Evolutionary conservation across 2,113 vertebrate genomes (phyloP), one percentile per base, ranked within the genome.

Genomic region (Genyomyrus donnyi): DNA sequence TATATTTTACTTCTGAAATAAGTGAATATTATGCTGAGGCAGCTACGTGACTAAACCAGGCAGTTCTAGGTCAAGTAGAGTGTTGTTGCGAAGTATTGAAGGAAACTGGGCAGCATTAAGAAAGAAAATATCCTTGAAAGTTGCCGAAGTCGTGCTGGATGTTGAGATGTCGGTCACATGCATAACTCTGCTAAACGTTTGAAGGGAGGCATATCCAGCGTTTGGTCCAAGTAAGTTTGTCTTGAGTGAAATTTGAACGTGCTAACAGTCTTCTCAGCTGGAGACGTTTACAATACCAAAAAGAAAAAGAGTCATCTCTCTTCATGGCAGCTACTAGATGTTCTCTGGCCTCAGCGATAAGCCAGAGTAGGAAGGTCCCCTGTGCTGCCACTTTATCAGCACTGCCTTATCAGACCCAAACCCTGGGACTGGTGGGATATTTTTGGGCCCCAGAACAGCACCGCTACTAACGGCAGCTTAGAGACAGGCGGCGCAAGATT

Each of bases 281-380:
- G 70, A 83, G 31, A 83, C 10, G 66, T 92, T 93, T 91, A 90
- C 92, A 92, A 58, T 89, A 62, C 77, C 89, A 84, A 85, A 85
- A 56, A 83, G 24, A 45, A 50, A 50, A 91, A 58, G 45, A 39
- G 35, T 35, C 17, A n/a, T 77, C 66, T 46, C 45, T 46, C 45
- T 46, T 58, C 3, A 50, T 53, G 35, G 50, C 50, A 86, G 83
- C 74, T 88, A 53, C 56, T 88, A 80, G 91, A 66, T 70, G 19
- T 58, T 21, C 52, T 89, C 17, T 85, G 80, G 49, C 50, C 50
- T 35, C 27, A 17, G 50, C 11, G 27, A 56, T 53, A 56, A 48
- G 85, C 45, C 48, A 46, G 83, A 10, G 8, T 5, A 10, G 15
- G 45, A 46, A 58, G 77, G 13, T 80, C 74, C 15, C 31, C 24